Conservation (phyloP, 2,888 invertebrate species). For the Helleia helle region DNA sequence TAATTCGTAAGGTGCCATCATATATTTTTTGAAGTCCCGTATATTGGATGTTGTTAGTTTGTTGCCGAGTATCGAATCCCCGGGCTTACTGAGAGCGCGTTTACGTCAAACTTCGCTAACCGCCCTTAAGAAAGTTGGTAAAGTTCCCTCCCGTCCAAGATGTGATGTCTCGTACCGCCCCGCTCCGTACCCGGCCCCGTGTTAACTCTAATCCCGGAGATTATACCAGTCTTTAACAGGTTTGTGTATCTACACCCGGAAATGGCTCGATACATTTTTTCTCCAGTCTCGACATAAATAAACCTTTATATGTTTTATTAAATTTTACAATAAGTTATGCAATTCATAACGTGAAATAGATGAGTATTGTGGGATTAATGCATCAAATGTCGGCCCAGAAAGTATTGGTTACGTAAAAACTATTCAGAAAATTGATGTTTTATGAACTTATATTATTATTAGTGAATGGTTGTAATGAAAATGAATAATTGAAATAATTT, state of each 20-base stretch:
- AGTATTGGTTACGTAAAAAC: neutral
- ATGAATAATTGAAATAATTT: no score
- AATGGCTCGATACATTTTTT: slow-evolving; percentile 41
- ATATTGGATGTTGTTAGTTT: slow-evolving; percentile 45
- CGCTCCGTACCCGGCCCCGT: slow-evolving; percentile 41
- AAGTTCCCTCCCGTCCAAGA: slow-evolving; percentile 62
- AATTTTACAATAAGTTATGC: neutral
- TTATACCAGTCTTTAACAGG: slow-evolving; percentile 64
- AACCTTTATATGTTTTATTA: neutral
- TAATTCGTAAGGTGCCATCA: no score
- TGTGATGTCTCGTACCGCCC: slow-evolving; percentile 44
- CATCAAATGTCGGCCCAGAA: neutral
- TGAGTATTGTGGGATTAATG: neutral
- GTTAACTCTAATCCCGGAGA: slow-evolving; percentile 68
- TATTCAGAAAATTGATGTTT: no score
- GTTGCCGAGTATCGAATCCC: slow-evolving; percentile 61
- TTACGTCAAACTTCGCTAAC: slow-evolving; percentile 70
- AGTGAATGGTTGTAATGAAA: no score
- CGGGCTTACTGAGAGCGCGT: slow-evolving; percentile 63
- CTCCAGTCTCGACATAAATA: neutral
- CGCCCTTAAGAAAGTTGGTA: slow-evolving; percentile 67
- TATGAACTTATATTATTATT: no score
- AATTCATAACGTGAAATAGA: neutral
- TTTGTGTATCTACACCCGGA: slow-evolving; percentile 55
- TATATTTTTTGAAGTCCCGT: slow-evolving; percentile 23